These are phyloP conservation scores for Cerceris ruficornis DNA, from an alignment of 2,888 invertebrate species.

Conservation along the genomic window DNA sequence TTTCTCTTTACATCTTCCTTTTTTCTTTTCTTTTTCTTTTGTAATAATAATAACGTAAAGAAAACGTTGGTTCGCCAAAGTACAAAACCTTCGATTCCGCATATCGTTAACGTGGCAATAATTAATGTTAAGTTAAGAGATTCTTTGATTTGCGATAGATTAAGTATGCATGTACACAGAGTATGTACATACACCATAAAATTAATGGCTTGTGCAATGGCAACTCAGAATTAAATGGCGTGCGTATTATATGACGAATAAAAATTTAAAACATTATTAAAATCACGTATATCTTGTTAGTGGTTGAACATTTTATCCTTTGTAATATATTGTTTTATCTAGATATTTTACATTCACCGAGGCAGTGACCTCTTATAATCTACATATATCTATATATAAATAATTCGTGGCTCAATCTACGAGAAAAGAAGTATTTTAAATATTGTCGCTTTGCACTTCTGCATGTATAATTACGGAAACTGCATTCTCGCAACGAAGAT, in stretches of 20 bases:
- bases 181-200: slow-evolving; percentile 25
- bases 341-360: background rate
- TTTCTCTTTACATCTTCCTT: background rate
- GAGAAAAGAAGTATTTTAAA: slow-evolving; percentile 4
- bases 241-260: background rate
- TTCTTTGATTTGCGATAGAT: slow-evolving; percentile 17
- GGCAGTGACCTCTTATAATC: background rate
- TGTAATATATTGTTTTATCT: background rate
- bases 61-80: slow-evolving; percentile 16
- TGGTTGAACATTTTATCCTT: background rate
- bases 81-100: slow-evolving; percentile 27
- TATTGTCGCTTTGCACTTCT: slow-evolving; percentile 9
- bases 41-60: background rate
- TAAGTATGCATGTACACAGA: slow-evolving; percentile 38
- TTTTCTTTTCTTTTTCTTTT: background rate
- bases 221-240: slow-evolving; percentile 1
- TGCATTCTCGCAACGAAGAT: background rate
- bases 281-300: slow-evolving; percentile 11
- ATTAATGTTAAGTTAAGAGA: slow-evolving; percentile 5
- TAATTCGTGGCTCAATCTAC: slow-evolving; percentile 47
- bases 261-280: background rate
- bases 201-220: slow-evolving; percentile 36
- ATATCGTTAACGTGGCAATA: slow-evolving; percentile 11
- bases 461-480: background rate
- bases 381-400: background rate